Conservation (phyloP, 2,888 invertebrate species). For the Globia sparganii region DNA sequence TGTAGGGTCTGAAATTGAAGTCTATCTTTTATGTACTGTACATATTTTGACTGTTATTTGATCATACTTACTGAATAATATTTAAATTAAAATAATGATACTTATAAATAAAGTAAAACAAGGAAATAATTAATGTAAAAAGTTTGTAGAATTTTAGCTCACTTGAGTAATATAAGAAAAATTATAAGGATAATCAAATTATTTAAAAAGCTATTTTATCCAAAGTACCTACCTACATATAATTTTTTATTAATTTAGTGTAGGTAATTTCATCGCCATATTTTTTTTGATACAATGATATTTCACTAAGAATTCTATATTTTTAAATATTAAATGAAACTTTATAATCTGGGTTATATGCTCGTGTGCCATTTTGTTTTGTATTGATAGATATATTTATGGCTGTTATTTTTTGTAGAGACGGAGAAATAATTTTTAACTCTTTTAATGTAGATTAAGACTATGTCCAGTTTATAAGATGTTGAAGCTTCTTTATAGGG, state of each 20-base stretch:
- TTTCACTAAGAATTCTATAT: conserved; percentile 48
- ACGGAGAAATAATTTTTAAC: conserved; percentile 53
- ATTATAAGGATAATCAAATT: conserved; percentile 14
- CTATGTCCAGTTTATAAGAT: conserved; percentile 75
- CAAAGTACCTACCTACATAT: conserved; percentile 22
- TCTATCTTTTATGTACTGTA: conserved; percentile 43
- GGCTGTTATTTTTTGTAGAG: conserved; percentile 72
- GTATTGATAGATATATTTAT: conserved; percentile 66
- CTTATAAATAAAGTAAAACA: conserved; percentile 23
- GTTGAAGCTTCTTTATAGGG: conserved; percentile 76
- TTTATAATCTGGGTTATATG: conserved; percentile 61
- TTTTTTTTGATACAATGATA: conserved; percentile 54
- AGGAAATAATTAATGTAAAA: conserved; percentile 25
- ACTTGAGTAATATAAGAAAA: conserved; percentile 19
- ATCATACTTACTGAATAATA: conserved; percentile 35
- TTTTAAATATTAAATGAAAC: conserved; percentile 33
- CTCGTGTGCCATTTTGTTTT: conserved; percentile 83
- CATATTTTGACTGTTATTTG: conserved; percentile 53
- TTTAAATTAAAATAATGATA: conserved; percentile 18
- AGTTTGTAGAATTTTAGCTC: conserved; percentile 22
- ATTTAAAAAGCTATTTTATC: conserved; percentile 44
- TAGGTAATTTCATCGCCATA: conserved; percentile 32
- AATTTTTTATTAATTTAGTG: conserved; percentile 50
- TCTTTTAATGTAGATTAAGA: conserved; percentile 69
- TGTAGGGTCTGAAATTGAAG: conserved; percentile 44